Conservation (phyloP, 1,140 invertebrate species). For the Drosophila arizonae region DNA sequence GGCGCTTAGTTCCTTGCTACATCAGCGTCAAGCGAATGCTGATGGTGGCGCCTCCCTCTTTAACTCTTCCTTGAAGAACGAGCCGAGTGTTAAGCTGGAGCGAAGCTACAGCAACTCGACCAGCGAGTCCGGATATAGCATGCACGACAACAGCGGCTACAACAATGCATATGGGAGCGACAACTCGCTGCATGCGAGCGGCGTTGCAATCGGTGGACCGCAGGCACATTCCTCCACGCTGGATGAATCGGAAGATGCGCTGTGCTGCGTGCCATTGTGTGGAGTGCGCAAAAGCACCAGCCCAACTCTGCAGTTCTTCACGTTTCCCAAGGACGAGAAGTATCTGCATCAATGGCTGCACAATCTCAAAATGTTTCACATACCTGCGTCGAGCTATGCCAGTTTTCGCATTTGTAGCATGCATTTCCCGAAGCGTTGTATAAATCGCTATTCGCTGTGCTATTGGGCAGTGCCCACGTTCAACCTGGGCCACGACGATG, state of each 20-base stretch:
- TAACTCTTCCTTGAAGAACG: constrained; percentile 52
- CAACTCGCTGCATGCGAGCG: constrained; percentile 43
- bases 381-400: constrained; percentile 61
- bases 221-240: constrained; percentile 71
- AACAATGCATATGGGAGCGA: constrained; percentile 63
- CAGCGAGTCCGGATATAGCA: constrained; percentile 62
- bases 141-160: constrained; percentile 59
- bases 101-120: constrained; percentile 71
- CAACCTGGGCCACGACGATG: constrained; percentile 77
- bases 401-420: constrained; percentile 76
- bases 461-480: constrained; percentile 81
- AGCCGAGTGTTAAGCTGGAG: constrained; percentile 65
- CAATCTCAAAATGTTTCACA: constrained; percentile 77
- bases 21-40: constrained; percentile 72
- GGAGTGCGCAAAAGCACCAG: constrained; percentile 76
- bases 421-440: constrained; percentile 79
- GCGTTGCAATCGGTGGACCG: constrained; percentile 56
- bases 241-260: constrained; percentile 70
- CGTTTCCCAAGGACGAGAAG: constrained; percentile 77
- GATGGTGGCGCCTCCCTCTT: constrained; percentile 53
- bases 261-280: constrained; percentile 76
- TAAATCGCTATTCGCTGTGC: constrained; percentile 76
- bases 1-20: constrained; percentile 60
- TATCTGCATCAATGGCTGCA: constrained; percentile 78
- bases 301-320: constrained; percentile 75